phyloP scores from a whole-genome alignment of 2,113 vertebrate genomes.

The Anthoscopus minutus region DNA sequence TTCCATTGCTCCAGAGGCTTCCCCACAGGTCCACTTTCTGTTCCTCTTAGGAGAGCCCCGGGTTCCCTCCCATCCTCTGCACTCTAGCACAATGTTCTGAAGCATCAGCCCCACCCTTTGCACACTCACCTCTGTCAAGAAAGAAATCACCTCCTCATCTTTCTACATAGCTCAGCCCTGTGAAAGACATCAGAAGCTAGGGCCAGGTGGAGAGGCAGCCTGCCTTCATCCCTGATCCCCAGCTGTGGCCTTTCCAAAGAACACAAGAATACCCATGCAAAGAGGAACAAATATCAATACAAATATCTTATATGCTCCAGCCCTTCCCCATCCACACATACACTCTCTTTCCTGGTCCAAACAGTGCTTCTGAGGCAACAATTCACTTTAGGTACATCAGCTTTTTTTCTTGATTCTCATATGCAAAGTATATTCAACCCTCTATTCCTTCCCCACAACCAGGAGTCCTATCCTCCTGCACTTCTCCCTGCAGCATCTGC shows the following conservation, averaged over 20 bases:
- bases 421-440: not conserved
- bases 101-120: not conserved
- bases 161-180: not conserved
- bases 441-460: not conserved
- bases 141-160: not conserved
- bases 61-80: not conserved
- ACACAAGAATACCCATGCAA: not conserved
- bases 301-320: not conserved
- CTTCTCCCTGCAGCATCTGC: not conserved
- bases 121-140: not conserved
- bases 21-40: not conserved
- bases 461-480: not conserved
- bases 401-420: not conserved
- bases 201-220: not conserved
- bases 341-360: accelerated
- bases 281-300: not conserved
- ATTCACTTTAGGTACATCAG: not conserved
- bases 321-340: accelerated
- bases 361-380: not conserved
- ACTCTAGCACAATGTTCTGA: accelerated
- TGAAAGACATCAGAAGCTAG: not conserved
- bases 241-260: not conserved
- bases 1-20: not conserved
- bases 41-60: not conserved
- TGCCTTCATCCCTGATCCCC: not conserved